Percentiles rank a stretch among this genome's conserved stretches.
Conservation (phyloP, 2,888 invertebrate species). For the Ametastegia equiseti region DNA sequence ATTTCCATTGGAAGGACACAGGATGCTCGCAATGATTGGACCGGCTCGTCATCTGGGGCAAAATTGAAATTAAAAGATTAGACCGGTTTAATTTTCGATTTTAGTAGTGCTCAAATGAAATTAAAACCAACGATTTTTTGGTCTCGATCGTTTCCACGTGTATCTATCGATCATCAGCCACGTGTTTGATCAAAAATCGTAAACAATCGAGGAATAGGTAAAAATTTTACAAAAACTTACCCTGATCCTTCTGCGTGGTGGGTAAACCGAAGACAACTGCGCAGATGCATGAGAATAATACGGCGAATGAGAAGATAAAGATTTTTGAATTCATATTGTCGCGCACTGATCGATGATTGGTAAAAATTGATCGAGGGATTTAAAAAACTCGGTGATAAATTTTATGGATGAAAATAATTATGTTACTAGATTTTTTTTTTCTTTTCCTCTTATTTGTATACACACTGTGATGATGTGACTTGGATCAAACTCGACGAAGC, state of each 20-base stretch:
- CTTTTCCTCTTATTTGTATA: slow-evolving; percentile 5
- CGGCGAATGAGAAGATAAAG: background rate
- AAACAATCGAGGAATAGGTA: background rate
- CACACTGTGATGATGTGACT: background rate
- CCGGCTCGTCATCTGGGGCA: background rate
- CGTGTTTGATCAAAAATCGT: too few species aligned
- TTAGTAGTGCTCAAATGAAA: too few species aligned
- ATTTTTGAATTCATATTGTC: slow-evolving; percentile 19
- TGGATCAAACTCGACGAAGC: background rate
- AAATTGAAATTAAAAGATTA: background rate
- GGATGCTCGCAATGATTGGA: background rate
- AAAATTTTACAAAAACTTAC: slow-evolving; percentile 13
- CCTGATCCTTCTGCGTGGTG: background rate
- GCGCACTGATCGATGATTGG: background rate
- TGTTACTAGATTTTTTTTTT: background rate
- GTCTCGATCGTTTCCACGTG: too few species aligned
- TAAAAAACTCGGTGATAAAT: background rate
- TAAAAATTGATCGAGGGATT: too few species aligned
- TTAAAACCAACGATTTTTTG: too few species aligned
- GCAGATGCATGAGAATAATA: slow-evolving; percentile 6
- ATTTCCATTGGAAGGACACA: slow-evolving; percentile 48
- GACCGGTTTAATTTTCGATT: background rate
- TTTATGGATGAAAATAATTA: background rate
- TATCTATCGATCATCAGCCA: too few species aligned
- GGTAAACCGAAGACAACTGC: background rate